A percentile compares a stretch with the other conserved stretches of the same genome.
Evolutionary conservation across 1,140 invertebrate species (phyloP).

Genomic region (Leptinotarsa defecta): DNA sequence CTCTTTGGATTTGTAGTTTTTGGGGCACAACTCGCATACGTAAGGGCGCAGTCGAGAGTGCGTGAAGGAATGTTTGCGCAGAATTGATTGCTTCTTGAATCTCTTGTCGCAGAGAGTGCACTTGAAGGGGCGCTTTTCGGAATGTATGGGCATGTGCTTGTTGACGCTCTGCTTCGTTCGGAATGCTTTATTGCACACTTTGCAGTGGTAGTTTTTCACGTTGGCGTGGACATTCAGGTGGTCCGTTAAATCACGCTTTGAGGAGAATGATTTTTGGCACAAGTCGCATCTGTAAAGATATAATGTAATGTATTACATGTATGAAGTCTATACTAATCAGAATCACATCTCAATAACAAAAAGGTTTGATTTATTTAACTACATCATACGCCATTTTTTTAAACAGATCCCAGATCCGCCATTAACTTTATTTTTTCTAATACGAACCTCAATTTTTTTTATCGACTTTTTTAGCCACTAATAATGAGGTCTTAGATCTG

Average conservation of each 20-base stretch:
- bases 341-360: no score
- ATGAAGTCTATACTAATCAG: no score
- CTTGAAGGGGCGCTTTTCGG: constrained; percentile 30
- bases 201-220: constrained; percentile 25
- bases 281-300: constrained; percentile 18
- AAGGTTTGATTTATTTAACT: no score
- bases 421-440: no score
- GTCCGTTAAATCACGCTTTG: constrained; percentile 25
- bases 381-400: no score
- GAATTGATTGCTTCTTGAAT: constrained; percentile 47
- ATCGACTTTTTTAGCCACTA: no score
- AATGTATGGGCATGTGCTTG: constrained; percentile 33
- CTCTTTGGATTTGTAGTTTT: constrained; percentile 27
- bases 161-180: constrained; percentile 27
- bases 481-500: no score
- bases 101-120: constrained; percentile 31
- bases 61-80: constrained; percentile 44
- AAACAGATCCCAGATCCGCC: no score
- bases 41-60: constrained; percentile 43
- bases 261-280: constrained; percentile 25
- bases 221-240: constrained; percentile 30
- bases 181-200: constrained; percentile 29
- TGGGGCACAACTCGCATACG: constrained; percentile 40
- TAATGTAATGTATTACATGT: not conserved
- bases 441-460: no score